Conservation (phyloP, 2,888 invertebrate genomes). For the Drosophila helvetica region DNA sequence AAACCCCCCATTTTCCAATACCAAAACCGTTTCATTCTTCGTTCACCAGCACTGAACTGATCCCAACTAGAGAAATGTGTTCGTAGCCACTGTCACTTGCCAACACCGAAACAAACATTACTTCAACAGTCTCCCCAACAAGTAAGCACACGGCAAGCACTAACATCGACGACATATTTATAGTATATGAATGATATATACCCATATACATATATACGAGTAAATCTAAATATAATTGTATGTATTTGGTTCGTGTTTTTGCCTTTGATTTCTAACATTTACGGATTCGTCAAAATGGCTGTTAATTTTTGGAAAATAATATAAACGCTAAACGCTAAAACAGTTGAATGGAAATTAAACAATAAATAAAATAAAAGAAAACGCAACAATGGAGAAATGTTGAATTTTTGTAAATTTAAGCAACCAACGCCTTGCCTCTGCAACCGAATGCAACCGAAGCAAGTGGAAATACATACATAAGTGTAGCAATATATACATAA, state of each 20-base stretch:
- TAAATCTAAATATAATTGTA: conserved; percentile 48
- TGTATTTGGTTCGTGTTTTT: conserved; percentile 64
- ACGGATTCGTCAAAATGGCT: conserved; percentile 83
- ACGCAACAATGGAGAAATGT: conserved; percentile 42
- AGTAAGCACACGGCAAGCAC: conserved; percentile 27
- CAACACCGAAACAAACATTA: conserved; percentile 8
- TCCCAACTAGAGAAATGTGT: conserved; percentile 9
- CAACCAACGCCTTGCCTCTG: conserved; percentile 67
- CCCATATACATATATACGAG: conserved; percentile 28
- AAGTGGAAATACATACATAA: conserved; percentile 33
- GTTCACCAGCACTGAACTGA: conserved; percentile 2
- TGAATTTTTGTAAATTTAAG: conserved; percentile 68
- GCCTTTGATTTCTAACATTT: conserved; percentile 73
- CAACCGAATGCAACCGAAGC: conserved; percentile 50
- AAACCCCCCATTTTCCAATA: background rate
- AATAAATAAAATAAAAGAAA: conserved; percentile 33
- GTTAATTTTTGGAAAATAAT: conserved; percentile 86
- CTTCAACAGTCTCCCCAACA: conserved; percentile 11
- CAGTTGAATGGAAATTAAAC: conserved; percentile 38
- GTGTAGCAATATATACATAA: conserved; percentile 47
- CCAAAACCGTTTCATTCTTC: background rate
- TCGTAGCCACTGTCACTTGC: background rate
- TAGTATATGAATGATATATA: conserved; percentile 40
- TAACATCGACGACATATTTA: conserved; percentile 42
- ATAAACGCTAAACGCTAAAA: conserved; percentile 85